Evolutionary conservation across 2,888 invertebrate genomes (phyloP).

Genomic region (Amorpha juglandis): DNA sequence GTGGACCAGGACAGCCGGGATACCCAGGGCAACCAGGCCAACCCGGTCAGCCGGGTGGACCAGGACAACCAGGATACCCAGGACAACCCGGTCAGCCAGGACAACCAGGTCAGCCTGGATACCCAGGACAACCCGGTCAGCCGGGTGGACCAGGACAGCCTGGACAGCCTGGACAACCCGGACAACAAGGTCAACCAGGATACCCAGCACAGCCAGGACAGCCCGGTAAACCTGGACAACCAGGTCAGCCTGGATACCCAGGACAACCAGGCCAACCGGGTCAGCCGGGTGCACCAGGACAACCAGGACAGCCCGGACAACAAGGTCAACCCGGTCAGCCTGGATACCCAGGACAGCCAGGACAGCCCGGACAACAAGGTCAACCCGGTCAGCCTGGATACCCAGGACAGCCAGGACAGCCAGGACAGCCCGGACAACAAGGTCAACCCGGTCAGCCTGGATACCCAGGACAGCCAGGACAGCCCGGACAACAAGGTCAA

Average conservation of each 20-base stretch:
- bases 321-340: conserved; percentile 37
- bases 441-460: conserved; percentile 42
- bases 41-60: conserved; percentile 51
- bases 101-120: conserved; percentile 60
- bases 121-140: conserved; percentile 55
- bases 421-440: conserved; percentile 39
- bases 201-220: conserved; percentile 37
- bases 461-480: conserved; percentile 40
- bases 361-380: conserved; percentile 35
- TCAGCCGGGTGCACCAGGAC: conserved; percentile 41
- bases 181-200: conserved; percentile 41
- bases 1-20: conserved; percentile 40
- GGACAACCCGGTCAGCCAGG: conserved; percentile 9
- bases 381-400: conserved; percentile 46
- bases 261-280: conserved; percentile 36
- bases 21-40: conserved; percentile 36
- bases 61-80: conserved; percentile 46
- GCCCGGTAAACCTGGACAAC: conserved; percentile 38
- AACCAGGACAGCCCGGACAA: conserved; percentile 44
- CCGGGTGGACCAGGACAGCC: conserved; percentile 43
- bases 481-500: conserved; percentile 39
- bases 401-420: conserved; percentile 45
- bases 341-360: conserved; percentile 38
- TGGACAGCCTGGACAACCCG: conserved; percentile 44
- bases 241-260: conserved; percentile 38